phyloP scores from a whole-genome alignment of 1,140 invertebrate genomes.

The Drosophila sechellia region DNA sequence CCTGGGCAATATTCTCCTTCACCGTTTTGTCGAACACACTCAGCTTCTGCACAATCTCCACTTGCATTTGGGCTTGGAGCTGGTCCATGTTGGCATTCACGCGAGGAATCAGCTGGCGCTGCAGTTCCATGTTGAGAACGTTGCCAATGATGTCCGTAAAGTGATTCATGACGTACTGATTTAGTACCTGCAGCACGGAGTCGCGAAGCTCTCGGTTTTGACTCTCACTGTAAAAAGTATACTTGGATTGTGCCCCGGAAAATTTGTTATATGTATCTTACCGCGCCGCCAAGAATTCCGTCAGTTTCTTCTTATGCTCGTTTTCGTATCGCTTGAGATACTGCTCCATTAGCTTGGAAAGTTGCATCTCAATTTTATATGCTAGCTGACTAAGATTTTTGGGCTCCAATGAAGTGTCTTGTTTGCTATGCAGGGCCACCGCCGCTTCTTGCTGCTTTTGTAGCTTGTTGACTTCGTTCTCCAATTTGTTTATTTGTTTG shows the following conservation, averaged over 20 bases:
- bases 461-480: constrained; percentile 65
- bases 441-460: constrained; percentile 42
- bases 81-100: constrained; percentile 87
- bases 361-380: constrained; percentile 81
- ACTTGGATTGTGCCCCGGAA: neutral
- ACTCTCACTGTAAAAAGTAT: constrained; percentile 46
- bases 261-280: constrained; percentile 22
- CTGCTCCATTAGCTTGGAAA: constrained; percentile 81
- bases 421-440: constrained; percentile 34
- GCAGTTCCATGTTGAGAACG: constrained; percentile 84
- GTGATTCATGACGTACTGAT: constrained; percentile 84
- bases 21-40: constrained; percentile 89
- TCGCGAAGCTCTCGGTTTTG: constrained; percentile 85
- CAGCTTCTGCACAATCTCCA: constrained; percentile 89
- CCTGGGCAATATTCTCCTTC: constrained; percentile 91
- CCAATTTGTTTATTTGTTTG: constrained; percentile 68
- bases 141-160: constrained; percentile 84
- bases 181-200: constrained; percentile 82
- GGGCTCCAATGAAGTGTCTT: constrained; percentile 32
- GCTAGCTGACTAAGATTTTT: constrained; percentile 73
- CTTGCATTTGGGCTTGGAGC: constrained; percentile 88
- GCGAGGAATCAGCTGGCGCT: constrained; percentile 85
- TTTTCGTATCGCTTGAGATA: constrained; percentile 84
- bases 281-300: constrained; percentile 69
- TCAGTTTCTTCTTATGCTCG: constrained; percentile 81